Conservation (phyloP, 2,797 vertebrate species). For the Clarias laeviceps region DNA sequence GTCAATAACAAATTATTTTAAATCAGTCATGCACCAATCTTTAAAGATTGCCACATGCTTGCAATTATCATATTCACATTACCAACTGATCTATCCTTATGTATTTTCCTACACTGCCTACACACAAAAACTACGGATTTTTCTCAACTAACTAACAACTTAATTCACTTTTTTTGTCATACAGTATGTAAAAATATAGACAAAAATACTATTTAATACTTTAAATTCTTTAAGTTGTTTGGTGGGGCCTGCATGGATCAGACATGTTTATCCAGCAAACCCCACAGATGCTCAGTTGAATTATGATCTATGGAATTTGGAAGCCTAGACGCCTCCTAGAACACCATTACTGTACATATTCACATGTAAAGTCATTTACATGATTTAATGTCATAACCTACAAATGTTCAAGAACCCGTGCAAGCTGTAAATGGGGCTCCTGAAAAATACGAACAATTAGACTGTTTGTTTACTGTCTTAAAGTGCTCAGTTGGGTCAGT, state of each 20-base stretch:
- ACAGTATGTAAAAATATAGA: no score
- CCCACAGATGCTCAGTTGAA: no score
- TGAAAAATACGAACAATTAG: neutral
- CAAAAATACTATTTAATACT: no score
- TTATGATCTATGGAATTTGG: no score
- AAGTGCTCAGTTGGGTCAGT: neutral
- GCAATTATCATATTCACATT: conserved; percentile 45
- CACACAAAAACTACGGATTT: neutral
- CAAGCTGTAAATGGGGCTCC: neutral
- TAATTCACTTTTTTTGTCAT: no score
- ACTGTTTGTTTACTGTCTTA: neutral
- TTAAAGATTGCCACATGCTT: conserved; percentile 51
- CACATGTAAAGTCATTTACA: neutral
- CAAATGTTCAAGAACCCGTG: neutral
- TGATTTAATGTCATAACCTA: neutral
- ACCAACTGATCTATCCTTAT: neutral
- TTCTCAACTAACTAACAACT: no score
- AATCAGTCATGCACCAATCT: conserved; percentile 33
- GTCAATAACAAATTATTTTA: conserved; percentile 35
- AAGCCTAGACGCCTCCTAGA: neutral
- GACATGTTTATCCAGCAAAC: no score
- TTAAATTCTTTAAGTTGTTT: no score
- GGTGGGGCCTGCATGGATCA: no score
- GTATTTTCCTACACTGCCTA: neutral
- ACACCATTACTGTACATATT: neutral